A percentile compares a stretch with the other conserved stretches of the same genome.
Conservation (phyloP, 2,113 vertebrate species). For the Tonatia bakeri region DNA sequence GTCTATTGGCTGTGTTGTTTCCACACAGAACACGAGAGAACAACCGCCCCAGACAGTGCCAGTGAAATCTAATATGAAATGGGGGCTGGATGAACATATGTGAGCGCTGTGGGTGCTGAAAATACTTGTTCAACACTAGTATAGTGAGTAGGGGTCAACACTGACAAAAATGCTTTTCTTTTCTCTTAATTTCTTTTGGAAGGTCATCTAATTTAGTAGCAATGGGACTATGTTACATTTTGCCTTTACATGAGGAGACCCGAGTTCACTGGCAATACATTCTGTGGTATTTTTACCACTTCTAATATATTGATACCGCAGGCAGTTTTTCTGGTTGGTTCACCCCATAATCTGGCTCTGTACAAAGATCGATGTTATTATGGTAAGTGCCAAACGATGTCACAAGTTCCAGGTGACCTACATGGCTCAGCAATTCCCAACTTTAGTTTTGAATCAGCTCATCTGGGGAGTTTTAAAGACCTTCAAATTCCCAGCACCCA, state of each 20-base stretch:
- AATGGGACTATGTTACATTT: neutral
- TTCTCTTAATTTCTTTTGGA: neutral
- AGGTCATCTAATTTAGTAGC: neutral
- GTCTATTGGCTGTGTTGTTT: neutral
- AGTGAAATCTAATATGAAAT: neutral
- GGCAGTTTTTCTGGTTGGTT: neutral
- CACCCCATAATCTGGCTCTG: neutral
- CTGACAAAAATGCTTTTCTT: neutral
- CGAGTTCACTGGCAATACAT: neutral
- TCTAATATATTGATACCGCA: neutral
- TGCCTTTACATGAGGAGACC: neutral
- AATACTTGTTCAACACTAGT: neutral
- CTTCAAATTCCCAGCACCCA: neutral
- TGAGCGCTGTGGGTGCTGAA: neutral
- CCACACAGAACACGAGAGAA: neutral
- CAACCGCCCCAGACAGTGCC: neutral
- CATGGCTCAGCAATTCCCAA: neutral
- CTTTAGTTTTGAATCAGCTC: neutral
- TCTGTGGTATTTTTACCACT: neutral
- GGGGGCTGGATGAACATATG: neutral
- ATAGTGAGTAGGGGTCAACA: neutral
- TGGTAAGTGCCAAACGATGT: neutral
- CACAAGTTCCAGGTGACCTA: neutral
- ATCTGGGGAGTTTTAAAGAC: neutral
- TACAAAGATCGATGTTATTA: neutral